These are phyloP conservation scores for Drosophila tani DNA, from an alignment of 1,140 invertebrate species.

Conservation along the genomic window DNA sequence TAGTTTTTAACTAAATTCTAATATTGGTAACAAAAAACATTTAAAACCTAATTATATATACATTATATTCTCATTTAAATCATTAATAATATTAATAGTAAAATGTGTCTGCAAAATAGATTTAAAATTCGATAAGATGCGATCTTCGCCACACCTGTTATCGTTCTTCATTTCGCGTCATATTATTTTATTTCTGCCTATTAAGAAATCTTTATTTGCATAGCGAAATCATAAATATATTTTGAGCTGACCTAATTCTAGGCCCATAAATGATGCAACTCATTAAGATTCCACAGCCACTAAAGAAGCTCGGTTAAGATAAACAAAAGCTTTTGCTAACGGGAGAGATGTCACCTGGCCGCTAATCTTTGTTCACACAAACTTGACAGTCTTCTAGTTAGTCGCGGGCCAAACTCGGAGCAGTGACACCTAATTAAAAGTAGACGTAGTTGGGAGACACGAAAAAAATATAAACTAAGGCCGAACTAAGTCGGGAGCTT, in stretches of 20 bases:
- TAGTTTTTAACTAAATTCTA: no score
- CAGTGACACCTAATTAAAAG: conserved; percentile 58
- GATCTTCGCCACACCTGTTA: background rate
- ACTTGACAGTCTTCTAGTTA: conserved; percentile 46
- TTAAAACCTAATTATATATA: no score
- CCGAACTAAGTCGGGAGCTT: conserved; percentile 3
- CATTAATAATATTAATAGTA: background rate
- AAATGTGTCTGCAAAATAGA: background rate
- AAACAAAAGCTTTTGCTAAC: conserved; percentile 69
- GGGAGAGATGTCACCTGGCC: conserved; percentile 53
- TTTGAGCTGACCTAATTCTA: conserved; percentile 37
- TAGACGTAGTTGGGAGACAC: background rate
- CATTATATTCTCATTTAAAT: no score
- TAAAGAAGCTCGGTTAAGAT: conserved; percentile 28
- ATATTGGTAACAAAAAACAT: no score
- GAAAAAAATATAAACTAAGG: conserved; percentile 10
- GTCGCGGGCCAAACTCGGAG: conserved; percentile 13
- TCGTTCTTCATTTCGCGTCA: background rate
- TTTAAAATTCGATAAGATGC: background rate
- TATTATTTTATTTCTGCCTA: background rate
- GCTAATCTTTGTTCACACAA: conserved; percentile 66
- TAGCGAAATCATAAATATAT: conserved; percentile 10
- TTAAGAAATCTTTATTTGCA: conserved; percentile 1
- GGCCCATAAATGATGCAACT: conserved; percentile 57
- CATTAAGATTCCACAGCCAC: conserved; percentile 41